Evolutionary conservation across 2,113 vertebrate genomes (phyloP).

Genomic region (Seriola rivoliana): DNA sequence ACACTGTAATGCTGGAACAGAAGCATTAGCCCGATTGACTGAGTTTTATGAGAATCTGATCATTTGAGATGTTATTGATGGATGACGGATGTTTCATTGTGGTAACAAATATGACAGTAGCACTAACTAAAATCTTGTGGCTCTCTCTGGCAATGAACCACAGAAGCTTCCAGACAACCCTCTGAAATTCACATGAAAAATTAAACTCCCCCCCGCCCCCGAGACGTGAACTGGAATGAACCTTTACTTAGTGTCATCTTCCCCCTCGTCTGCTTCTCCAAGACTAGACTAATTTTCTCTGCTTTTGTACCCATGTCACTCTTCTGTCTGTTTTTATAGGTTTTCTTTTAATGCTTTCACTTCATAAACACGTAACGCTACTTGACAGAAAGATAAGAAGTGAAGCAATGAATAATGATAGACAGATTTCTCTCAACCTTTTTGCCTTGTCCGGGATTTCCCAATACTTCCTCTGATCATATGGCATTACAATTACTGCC

Average conservation of each 20-base stretch:
- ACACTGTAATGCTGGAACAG: background rate
- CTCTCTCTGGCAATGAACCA: background rate
- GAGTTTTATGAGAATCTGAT: background rate
- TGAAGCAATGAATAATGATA: background rate
- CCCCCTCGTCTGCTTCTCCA: background rate
- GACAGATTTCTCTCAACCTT: background rate
- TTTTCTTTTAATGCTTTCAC: background rate
- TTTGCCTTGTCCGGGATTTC: constrained; percentile 4
- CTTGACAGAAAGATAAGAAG: background rate
- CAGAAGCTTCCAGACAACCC: background rate
- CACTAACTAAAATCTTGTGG: background rate
- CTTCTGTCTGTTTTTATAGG: background rate
- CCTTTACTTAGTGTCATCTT: background rate
- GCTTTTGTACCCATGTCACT: constrained; percentile 12
- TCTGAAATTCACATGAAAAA: constrained; percentile 13
- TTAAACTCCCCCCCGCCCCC: background rate
- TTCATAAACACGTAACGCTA: background rate
- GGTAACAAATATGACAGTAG: background rate
- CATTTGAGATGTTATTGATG: constrained; percentile 9
- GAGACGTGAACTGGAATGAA: background rate
- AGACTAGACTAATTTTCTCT: background rate
- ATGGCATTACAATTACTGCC: constrained; percentile 35
- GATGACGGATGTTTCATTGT: background rate
- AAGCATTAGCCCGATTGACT: background rate
- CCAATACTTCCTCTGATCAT: constrained; percentile 20